Base-by-base conservation (phyloP, 2,113 vertebrate species). In the Odontophorus gujanensis region DNA sequence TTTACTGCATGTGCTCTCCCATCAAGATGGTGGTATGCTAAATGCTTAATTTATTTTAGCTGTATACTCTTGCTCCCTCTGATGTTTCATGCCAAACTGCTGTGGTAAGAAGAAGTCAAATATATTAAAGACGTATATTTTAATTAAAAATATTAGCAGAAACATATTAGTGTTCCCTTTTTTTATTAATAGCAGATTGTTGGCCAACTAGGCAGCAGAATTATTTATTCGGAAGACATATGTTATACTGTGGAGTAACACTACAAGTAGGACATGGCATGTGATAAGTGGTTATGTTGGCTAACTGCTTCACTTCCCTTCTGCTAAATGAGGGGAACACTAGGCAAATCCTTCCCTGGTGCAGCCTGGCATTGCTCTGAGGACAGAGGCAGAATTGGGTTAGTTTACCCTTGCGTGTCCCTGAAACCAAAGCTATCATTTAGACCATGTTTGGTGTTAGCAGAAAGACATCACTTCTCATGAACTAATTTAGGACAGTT, bases 131-230 rank as follows among this genome's bases (percentile, higher is more conserved):
- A 93, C 1, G 2, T 89, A 87, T 80, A 85, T 95, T 97, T 95
- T 96, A 97, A 97, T 97, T 95, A 94, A 96, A 95, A 91, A 82
- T 96, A 93, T 93, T 95, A 95, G 85, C 81, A 96, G 43, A 92
- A 96, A 86, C 57, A 24, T 94, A 92, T 93, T 96, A 89, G 48
- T 78, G 25, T 93, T 91, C 38, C 28, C 51, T 91, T 79, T 26
- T 61, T 92, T 92, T 91, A 96, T 95, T 95, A 96, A 77, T 59
- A 95, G 61, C 93, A 97, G 84, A 93, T 85, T 96, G 69, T 79
- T 96, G 92, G 88, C 81, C 66, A 81, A 80, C 53, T 74, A 95
- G 45, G 85, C 65, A 92, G 43, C 14, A 16, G 61, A 89, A 66
- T 82, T 93, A 74, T 91, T 94, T 94, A 87, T 96, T 95, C 17